A percentile compares a stretch with the other conserved stretches of the same genome.
Evolutionary conservation across 2,113 vertebrate genomes (phyloP).

Genomic region (Cyanistes caeruleus): DNA sequence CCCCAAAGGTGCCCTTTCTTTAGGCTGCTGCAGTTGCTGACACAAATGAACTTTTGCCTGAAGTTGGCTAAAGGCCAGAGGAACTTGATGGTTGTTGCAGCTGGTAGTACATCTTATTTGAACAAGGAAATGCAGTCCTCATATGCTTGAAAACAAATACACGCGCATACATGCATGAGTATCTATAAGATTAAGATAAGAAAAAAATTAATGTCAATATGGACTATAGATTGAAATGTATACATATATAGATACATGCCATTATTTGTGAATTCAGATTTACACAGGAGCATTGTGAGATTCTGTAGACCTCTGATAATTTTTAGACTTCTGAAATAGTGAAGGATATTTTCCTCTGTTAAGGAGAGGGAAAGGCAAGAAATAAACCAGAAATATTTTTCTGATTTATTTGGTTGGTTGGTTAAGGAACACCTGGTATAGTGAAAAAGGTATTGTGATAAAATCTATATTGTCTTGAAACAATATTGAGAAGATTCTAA

Average conservation of each 20-base stretch:
- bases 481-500: not conserved
- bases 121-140: not conserved
- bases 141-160: not conserved
- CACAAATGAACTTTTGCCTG: slow-evolving; percentile 27
- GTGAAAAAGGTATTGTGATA: not conserved
- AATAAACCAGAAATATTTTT: not conserved
- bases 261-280: not conserved
- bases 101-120: not conserved
- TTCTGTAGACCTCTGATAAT: not conserved
- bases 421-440: not conserved
- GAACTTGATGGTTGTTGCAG: not conserved
- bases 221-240: not conserved
- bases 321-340: not conserved
- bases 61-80: not conserved
- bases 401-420: not conserved
- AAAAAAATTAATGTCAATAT: not conserved
- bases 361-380: not conserved
- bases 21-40: not conserved
- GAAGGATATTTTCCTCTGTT: not conserved
- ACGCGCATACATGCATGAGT: not conserved
- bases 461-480: not conserved
- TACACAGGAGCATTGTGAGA: not conserved
- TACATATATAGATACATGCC: not conserved
- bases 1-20: not conserved
- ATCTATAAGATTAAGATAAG: not conserved